Conservation (phyloP, 2,113 vertebrate species). For the Cynocephalus volans region DNA sequence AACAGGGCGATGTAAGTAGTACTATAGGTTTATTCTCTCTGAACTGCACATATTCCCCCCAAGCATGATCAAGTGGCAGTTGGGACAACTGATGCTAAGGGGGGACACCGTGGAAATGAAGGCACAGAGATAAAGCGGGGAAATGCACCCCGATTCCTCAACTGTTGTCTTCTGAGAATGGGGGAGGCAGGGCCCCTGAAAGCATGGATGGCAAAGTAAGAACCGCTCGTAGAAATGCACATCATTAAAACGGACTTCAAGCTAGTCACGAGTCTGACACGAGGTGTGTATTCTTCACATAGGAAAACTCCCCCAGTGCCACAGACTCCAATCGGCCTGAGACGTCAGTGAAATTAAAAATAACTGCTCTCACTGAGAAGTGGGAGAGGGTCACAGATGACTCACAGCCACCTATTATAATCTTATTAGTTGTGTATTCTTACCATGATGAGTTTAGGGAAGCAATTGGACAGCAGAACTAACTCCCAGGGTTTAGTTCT, state of each 20-base stretch:
- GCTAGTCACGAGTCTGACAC: not conserved
- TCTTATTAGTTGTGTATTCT: not conserved
- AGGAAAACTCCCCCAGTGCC: not conserved
- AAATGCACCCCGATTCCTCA: not conserved
- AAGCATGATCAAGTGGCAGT: not conserved
- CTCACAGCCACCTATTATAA: not conserved
- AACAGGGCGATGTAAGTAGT: not conserved
- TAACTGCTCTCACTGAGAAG: not conserved
- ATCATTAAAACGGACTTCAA: not conserved
- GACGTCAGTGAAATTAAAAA: not conserved
- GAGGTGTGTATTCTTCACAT: not conserved
- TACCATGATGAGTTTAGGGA: not conserved
- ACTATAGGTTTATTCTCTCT: not conserved
- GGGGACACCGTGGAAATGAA: not conserved
- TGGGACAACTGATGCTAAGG: not conserved
- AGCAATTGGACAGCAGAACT: not conserved
- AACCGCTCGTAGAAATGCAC: not conserved
- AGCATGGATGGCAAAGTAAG: conserved; percentile 45
- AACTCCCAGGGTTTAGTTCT: not conserved
- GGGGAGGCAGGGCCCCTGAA: conserved; percentile 57
- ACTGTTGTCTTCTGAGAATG: conserved; percentile 31
- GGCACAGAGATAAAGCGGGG: not conserved
- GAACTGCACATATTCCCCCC: not conserved
- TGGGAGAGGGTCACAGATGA: not conserved
- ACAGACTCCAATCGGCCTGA: not conserved